phyloP scores from a whole-genome alignment of 2,888 invertebrate genomes.

The Diadromus collaris region DNA sequence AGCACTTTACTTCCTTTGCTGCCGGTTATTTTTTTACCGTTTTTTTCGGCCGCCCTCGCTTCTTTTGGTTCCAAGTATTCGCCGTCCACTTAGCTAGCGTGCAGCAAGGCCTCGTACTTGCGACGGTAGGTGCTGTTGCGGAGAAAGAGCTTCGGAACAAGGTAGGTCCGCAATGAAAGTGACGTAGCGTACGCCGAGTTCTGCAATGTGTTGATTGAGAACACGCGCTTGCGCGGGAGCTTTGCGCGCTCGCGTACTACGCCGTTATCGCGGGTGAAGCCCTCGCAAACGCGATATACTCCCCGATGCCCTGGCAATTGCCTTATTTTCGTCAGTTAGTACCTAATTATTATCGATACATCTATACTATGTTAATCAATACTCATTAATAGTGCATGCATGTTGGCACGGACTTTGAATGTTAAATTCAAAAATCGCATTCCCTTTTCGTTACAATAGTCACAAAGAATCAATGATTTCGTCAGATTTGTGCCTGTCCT shows the following conservation, averaged over 20 bases:
- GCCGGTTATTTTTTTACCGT: background rate
- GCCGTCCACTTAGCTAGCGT: constrained; percentile 14
- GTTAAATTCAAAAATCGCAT: too few relatives aligned
- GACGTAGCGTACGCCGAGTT: background rate
- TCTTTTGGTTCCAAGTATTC: constrained; percentile 12
- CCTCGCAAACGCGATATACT: background rate
- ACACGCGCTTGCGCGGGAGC: background rate
- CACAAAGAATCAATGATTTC: too few relatives aligned
- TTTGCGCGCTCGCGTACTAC: background rate
- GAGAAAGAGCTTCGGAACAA: background rate
- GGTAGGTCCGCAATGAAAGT: background rate
- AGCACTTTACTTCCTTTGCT: constrained; percentile 15
- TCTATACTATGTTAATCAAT: too few relatives aligned
- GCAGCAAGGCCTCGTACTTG: background rate
- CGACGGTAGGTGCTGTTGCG: background rate
- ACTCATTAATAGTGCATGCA: too few relatives aligned
- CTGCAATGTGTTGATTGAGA: constrained; percentile 10
- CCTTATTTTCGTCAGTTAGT: background rate
- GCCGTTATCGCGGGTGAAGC: background rate
- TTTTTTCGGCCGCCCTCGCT: background rate
- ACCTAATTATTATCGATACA: too few relatives aligned
- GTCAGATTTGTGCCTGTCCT: too few relatives aligned
- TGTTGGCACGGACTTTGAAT: too few relatives aligned
- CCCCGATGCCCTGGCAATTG: background rate
- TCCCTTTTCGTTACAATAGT: too few relatives aligned